These are phyloP conservation scores for Drosophila mettleri DNA, from an alignment of 2,888 invertebrate species.

Conservation along the genomic window DNA sequence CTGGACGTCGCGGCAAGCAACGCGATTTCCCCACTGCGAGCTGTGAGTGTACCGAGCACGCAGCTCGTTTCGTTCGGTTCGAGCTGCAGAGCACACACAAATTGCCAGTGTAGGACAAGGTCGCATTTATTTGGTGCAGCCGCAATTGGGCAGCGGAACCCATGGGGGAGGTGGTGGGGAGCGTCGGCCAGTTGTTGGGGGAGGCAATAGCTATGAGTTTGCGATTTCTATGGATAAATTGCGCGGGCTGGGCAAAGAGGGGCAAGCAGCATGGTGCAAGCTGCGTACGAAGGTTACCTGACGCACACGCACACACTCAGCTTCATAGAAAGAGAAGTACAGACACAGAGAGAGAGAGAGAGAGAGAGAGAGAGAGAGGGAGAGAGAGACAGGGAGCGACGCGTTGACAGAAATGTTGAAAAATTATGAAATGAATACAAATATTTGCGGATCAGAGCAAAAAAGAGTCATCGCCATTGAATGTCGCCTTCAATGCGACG, in stretches of 20 bases:
- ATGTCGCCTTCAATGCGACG: conserved; percentile 60
- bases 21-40: conserved; percentile 25
- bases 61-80: conserved; percentile 43
- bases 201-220: conserved; percentile 9
- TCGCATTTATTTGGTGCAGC: conserved; percentile 77
- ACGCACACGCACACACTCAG: conserved; percentile 23
- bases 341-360: conserved; percentile 14
- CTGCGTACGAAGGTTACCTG: conserved; percentile 73
- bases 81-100: conserved; percentile 51
- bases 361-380: background rate
- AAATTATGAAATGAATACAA: conserved; percentile 76
- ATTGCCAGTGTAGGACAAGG: conserved; percentile 79
- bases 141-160: conserved; percentile 66
- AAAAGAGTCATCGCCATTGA: conserved; percentile 50
- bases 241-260: background rate
- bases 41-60: conserved; percentile 19
- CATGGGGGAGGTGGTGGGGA: conserved; percentile 9
- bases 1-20: conserved; percentile 57
- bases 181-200: background rate
- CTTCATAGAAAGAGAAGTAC: background rate
- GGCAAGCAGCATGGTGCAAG: conserved; percentile 28
- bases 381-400: background rate
- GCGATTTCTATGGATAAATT: conserved; percentile 13
- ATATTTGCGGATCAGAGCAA: conserved; percentile 68
- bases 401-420: conserved; percentile 57